These are phyloP conservation scores for Stegastes partitus DNA, from an alignment of 2,113 vertebrate species.

Conservation along the genomic window DNA sequence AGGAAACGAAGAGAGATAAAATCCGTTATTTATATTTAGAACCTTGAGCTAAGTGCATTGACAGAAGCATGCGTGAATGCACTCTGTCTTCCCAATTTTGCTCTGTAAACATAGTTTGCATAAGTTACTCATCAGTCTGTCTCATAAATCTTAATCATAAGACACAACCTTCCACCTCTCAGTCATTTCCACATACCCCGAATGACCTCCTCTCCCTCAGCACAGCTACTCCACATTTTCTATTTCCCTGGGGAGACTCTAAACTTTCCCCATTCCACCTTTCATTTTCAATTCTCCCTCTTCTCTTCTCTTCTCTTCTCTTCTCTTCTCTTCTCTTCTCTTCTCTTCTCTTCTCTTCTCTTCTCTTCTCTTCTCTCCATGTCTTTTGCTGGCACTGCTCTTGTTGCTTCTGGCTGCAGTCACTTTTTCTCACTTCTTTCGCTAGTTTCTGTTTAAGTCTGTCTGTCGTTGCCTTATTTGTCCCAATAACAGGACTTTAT, in stretches of 20 bases:
- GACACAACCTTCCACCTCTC: slow-evolving; percentile 48
- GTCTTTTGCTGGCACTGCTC: slow-evolving; percentile 15
- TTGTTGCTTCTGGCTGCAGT: slow-evolving; percentile 39
- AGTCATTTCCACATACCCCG: slow-evolving; percentile 53
- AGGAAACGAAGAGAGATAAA: no score
- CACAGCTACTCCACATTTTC: slow-evolving; percentile 39
- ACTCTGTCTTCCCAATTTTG: not conserved
- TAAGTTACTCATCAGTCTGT: slow-evolving; percentile 16
- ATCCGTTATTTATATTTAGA: no score
- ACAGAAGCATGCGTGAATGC: not conserved
- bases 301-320: not conserved
- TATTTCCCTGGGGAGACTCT: slow-evolving; percentile 38
- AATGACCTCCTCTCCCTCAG: slow-evolving; percentile 39
- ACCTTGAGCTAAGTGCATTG: not conserved
- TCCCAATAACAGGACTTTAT: slow-evolving; percentile 38
- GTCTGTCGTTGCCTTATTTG: slow-evolving; percentile 44
- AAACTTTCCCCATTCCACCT: slow-evolving; percentile 3
- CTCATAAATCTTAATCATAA: slow-evolving; percentile 45
- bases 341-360: not conserved
- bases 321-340: slow-evolving; percentile 16
- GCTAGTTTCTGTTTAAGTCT: slow-evolving; percentile 7
- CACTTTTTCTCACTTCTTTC: slow-evolving; percentile 14
- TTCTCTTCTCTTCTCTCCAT: not conserved
- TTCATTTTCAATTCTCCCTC: not conserved
- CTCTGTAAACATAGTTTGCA: not conserved